These are phyloP conservation scores for Brachypterus glaber DNA, from an alignment of 2,888 invertebrate species.

Conservation along the genomic window DNA sequence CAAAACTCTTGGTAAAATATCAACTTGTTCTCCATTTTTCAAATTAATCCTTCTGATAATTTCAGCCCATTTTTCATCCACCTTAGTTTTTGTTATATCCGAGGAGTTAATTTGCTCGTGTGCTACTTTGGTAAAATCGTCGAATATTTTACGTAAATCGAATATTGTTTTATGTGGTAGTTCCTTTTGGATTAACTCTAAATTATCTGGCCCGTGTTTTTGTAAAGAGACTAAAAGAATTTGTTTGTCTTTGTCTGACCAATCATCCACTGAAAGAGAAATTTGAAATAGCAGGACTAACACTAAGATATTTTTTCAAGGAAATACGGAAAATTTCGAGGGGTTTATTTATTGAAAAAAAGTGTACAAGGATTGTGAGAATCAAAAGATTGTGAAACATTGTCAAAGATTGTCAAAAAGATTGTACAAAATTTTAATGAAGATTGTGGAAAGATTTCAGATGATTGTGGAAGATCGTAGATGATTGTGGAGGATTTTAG, in stretches of 20 bases:
- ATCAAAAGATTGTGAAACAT: too few species aligned
- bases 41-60: slow-evolving; percentile 22
- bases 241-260: slow-evolving; percentile 29
- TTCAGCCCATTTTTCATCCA: slow-evolving; percentile 32
- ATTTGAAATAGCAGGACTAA: too few species aligned
- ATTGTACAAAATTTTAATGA: too few species aligned
- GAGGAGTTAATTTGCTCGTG: slow-evolving; percentile 10
- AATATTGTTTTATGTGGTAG: slow-evolving; percentile 28
- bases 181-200: slow-evolving; percentile 25
- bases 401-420: too few species aligned
- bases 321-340: slow-evolving; percentile 8
- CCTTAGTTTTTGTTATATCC: slow-evolving; percentile 26
- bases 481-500: too few species aligned
- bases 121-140: slow-evolving; percentile 16
- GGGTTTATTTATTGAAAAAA: too few species aligned
- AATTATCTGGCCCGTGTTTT: slow-evolving; percentile 28
- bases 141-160: slow-evolving; percentile 24
- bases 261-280: slow-evolving; percentile 24
- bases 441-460: too few species aligned
- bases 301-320: slow-evolving; percentile 2
- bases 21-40: slow-evolving; percentile 16
- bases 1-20: slow-evolving; percentile 30
- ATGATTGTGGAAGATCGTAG: too few species aligned
- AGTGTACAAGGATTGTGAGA: too few species aligned
- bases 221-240: slow-evolving; percentile 26